Conservation (phyloP, 2,113 vertebrate genomes). For the Eulemur macaco region DNA sequence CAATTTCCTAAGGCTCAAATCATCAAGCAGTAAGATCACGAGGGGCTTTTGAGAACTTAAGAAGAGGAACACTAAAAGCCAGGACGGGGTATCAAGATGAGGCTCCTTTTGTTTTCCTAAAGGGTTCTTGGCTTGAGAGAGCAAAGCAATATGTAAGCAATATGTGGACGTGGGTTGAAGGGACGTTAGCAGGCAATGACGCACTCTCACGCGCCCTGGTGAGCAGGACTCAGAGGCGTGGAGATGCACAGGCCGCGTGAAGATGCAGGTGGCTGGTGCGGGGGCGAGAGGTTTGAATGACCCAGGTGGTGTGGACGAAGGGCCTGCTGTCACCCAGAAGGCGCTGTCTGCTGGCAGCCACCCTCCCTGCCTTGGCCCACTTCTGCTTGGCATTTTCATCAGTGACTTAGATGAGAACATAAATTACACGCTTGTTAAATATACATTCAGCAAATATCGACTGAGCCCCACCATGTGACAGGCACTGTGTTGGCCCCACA, state of each 20-base stretch:
- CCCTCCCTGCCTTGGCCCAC: background rate
- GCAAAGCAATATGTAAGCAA: rapidly evolving
- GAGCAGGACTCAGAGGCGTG: background rate
- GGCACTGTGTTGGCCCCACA: too few species aligned
- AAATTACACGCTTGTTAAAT: background rate
- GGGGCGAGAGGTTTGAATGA: background rate
- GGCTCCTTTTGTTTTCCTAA: background rate
- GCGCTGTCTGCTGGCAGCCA: background rate
- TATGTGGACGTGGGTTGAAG: background rate
- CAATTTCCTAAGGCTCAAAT: background rate
- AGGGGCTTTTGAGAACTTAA: background rate
- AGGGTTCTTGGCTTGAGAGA: background rate
- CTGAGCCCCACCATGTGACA: background rate
- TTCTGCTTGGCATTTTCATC: background rate
- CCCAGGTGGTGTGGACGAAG: background rate
- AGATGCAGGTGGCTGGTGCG: background rate
- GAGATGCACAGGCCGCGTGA: background rate
- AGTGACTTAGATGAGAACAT: background rate
- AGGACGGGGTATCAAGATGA: background rate
- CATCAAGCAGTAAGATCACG: background rate
- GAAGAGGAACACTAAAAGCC: background rate
- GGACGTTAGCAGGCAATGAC: background rate
- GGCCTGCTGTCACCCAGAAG: background rate
- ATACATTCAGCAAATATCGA: background rate
- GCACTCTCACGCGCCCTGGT: rapidly evolving